Evolutionary conservation across 2,113 vertebrate species (phyloP).

Genomic region (Aythya baeri): DNA sequence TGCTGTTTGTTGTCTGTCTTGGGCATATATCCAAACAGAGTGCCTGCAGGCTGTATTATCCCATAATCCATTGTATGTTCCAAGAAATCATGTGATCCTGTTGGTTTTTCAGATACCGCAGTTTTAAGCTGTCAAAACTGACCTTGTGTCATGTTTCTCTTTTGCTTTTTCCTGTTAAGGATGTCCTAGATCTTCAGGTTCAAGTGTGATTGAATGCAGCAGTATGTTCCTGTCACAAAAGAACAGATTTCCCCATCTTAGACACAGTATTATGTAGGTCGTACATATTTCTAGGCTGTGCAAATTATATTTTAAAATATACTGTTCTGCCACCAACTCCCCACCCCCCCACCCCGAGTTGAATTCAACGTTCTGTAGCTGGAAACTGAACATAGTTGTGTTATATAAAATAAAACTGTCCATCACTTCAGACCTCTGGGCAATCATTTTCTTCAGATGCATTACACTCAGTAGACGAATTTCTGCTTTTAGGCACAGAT

Average conservation of each 20-base stretch:
- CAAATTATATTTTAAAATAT: neutral
- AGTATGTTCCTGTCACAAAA: constrained; percentile 24
- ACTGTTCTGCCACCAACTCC: neutral
- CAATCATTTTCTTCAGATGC: neutral
- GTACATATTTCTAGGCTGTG: neutral
- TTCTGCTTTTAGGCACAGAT: neutral
- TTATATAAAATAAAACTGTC: neutral
- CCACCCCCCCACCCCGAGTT: neutral
- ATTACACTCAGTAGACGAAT: neutral
- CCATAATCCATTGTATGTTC: constrained; percentile 28
- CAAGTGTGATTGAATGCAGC: constrained; percentile 27
- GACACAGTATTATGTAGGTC: neutral
- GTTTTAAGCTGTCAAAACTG: constrained; percentile 33
- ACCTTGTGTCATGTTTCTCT: constrained; percentile 12
- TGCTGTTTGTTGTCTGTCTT: constrained; percentile 57
- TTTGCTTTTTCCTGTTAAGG: neutral
- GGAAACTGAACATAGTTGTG: neutral
- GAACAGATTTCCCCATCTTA: neutral
- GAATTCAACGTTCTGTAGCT: neutral
- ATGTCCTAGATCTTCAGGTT: constrained; percentile 35
- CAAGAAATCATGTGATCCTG: constrained; percentile 11
- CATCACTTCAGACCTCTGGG: neutral
- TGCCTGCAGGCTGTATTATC: constrained; percentile 41
- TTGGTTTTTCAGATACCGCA: neutral
- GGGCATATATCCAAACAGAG: constrained; percentile 41